These are phyloP conservation scores for Delia radicum DNA, from an alignment of 1,140 invertebrate species.

Conservation along the genomic window DNA sequence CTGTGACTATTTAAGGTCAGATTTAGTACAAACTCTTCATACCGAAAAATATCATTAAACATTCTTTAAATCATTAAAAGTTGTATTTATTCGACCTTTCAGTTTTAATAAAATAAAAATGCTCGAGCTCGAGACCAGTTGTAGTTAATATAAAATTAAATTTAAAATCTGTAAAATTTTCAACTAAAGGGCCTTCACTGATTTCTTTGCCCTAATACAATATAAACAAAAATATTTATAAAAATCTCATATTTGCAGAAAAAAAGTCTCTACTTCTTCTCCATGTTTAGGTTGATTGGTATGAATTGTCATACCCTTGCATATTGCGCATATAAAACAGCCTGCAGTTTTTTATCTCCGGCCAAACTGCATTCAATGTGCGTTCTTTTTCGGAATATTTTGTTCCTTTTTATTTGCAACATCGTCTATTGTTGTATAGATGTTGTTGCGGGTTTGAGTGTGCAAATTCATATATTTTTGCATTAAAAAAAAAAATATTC, in stretches of 20 bases:
- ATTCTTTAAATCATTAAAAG: too few relatives aligned
- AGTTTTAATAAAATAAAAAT: too few relatives aligned
- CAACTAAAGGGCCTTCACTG: too few relatives aligned
- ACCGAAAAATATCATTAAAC: too few relatives aligned
- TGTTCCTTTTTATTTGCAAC: not conserved
- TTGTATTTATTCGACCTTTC: too few relatives aligned
- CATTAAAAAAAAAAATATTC: not conserved
- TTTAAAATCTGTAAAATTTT: too few relatives aligned
- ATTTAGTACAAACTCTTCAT: too few relatives aligned
- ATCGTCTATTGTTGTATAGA: not conserved
- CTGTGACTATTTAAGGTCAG: too few relatives aligned
- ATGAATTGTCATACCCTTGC: not conserved
- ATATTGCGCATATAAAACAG: not conserved
- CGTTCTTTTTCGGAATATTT: not conserved
- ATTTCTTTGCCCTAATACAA: not conserved
- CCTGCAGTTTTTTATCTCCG: not conserved
- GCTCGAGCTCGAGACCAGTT: too few relatives aligned
- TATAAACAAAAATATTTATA: not conserved
- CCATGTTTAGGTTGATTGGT: not conserved
- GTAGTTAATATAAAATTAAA: too few relatives aligned
- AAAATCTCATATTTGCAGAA: not conserved
- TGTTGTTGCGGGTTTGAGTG: not conserved
- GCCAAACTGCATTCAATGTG: not conserved
- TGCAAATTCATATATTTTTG: not conserved
- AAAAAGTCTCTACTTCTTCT: not conserved